Evolutionary conservation across 2,888 invertebrate genomes (phyloP).

Genomic region (Gortyna flavago): DNA sequence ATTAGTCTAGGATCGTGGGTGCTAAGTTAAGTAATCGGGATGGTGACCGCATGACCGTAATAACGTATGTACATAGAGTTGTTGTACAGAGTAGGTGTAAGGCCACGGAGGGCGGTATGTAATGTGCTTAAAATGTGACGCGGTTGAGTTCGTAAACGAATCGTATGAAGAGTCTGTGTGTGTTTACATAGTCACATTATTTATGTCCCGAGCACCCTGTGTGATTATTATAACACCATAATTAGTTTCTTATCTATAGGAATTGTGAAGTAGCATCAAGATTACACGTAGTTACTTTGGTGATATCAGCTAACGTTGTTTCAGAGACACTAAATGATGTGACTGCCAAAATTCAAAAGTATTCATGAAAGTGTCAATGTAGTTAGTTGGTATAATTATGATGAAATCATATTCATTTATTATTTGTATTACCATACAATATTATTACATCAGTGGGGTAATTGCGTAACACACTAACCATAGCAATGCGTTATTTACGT

Average conservation of each 20-base stretch:
- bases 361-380: conserved; percentile 80
- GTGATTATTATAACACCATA: conserved; percentile 46
- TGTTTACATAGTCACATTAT: conserved; percentile 78
- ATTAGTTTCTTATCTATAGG: conserved; percentile 22
- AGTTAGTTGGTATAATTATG: conserved; percentile 73
- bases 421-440: conserved; percentile 54
- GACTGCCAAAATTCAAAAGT: conserved; percentile 86
- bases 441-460: conserved; percentile 36
- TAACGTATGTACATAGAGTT: conserved; percentile 76
- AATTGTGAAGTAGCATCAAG: conserved; percentile 48
- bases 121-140: conserved; percentile 60
- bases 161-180: conserved; percentile 67
- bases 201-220: conserved; percentile 61
- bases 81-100: conserved; percentile 79
- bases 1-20: conserved; percentile 82
- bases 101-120: conserved; percentile 57
- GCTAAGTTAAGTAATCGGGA: conserved; percentile 78
- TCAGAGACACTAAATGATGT: conserved; percentile 73
- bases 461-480: not conserved
- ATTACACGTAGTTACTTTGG: conserved; percentile 44
- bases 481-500: not conserved
- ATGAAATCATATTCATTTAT: conserved; percentile 72
- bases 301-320: conserved; percentile 35
- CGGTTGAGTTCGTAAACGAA: conserved; percentile 79
- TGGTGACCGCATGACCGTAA: conserved; percentile 69